Conservation (phyloP, 2,888 invertebrate genomes). For the Euzetes globulus region DNA sequence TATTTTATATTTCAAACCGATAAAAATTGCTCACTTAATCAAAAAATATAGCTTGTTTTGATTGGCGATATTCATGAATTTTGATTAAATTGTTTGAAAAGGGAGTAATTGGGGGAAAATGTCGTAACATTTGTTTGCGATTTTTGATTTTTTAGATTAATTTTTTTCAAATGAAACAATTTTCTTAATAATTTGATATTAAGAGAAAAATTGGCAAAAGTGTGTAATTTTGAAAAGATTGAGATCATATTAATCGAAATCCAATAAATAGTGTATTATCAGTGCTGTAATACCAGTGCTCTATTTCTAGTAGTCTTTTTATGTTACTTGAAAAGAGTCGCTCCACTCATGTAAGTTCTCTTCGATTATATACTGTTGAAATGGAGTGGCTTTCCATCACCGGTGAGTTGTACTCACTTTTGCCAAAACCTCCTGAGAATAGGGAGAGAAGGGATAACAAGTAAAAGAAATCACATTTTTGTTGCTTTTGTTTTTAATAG, state of each 20-base stretch:
- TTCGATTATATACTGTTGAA: background rate
- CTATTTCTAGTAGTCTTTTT: background rate
- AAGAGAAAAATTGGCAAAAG: background rate
- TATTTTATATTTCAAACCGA: too few relatives aligned
- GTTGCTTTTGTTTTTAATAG: background rate
- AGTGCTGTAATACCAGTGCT: background rate
- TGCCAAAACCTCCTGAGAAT: background rate
- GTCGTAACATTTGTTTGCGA: too few relatives aligned
- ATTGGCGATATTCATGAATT: too few relatives aligned
- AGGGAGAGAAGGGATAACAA: conserved; percentile 9
- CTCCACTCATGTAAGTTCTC: background rate
- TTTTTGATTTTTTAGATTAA: too few relatives aligned
- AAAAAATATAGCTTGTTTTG: too few relatives aligned
- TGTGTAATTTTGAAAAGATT: conserved; percentile 8
- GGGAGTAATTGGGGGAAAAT: too few relatives aligned
- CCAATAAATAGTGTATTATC: background rate
- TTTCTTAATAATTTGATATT: background rate
- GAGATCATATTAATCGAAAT: conserved; percentile 18
- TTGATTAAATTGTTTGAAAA: too few relatives aligned
- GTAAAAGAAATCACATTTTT: conserved; percentile 22
- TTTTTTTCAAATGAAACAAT: too few relatives aligned
- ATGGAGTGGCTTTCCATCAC: background rate
- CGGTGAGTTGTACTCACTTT: conserved; percentile 12
- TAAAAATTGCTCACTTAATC: too few relatives aligned
- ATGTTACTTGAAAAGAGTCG: background rate